These are phyloP conservation scores for Cheumatopsyche charites DNA, from an alignment of 1,140 invertebrate genomes.

Conservation along the genomic window DNA sequence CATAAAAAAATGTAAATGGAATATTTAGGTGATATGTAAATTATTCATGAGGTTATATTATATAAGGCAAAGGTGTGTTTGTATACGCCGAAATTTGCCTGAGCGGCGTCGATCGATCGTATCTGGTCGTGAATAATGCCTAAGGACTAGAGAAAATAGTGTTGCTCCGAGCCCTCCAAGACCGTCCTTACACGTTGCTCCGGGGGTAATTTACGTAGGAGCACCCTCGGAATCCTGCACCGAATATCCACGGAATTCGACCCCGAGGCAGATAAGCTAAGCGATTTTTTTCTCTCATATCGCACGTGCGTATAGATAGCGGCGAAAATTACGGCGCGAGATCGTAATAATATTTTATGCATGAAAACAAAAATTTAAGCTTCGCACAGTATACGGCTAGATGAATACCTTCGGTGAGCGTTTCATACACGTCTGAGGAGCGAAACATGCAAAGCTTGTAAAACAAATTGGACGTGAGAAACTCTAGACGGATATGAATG, in stretches of 20 bases:
- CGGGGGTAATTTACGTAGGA: slow-evolving; percentile 16
- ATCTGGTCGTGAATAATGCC: slow-evolving; percentile 12
- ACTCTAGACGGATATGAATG: background rate
- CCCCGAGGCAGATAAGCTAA: no score
- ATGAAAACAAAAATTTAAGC: no score
- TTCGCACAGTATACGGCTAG: no score
- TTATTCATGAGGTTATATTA: slow-evolving; percentile 27
- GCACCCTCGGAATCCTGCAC: background rate
- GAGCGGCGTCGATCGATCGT: slow-evolving; percentile 14
- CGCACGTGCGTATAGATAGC: no score
- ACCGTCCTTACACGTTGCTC: background rate
- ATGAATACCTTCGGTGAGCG: background rate
- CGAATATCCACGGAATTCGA: background rate
- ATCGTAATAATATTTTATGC: no score
- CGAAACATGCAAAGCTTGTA: slow-evolving; percentile 1
- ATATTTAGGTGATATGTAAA: slow-evolving; percentile 37
- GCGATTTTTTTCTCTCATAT: no score
- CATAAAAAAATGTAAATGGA: slow-evolving; percentile 29
- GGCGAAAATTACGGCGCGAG: no score
- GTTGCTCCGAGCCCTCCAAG: background rate
- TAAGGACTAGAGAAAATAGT: slow-evolving; percentile 18
- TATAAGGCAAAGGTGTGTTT: slow-evolving; percentile 11
- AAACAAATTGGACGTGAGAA: slow-evolving; percentile 9
- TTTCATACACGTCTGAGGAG: background rate
- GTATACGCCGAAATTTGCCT: slow-evolving; percentile 13